Base-by-base conservation (phyloP, 2,113 vertebrate species). In the Mugil cephalus region DNA sequence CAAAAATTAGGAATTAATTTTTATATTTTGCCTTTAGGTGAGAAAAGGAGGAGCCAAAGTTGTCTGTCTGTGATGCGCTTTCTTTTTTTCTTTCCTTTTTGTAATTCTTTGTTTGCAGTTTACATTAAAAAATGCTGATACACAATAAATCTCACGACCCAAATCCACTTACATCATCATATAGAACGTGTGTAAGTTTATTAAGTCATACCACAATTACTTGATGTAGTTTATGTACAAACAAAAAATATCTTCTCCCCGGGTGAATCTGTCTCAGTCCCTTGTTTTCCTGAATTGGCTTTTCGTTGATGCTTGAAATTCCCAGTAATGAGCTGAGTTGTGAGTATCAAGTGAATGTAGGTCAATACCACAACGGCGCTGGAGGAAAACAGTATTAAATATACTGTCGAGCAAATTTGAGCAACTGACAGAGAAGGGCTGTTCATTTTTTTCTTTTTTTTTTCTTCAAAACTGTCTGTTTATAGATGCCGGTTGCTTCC, bases 1-100 rank as follows among this genome's bases (percentile, higher is more conserved):
- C 59, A 69, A 80, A 77, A 43, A 69, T 77, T 46, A 56, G 17
- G 74, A 64, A 79, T 66, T 55, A 40, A 45, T 74, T 79, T 66
- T 77, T n/a, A n/a, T n/a, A n/a, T 58, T 74, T 46, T 35, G 17
- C 53, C 19, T 61, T 78, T n/a, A 54, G 46, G 67, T 48, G 56
- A 58, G 39, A 47, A 48, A 10, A 30, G 10, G 46, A 56, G 59
- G 14, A 39, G 38, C 21, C 34, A 14, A 2, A 24, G 8, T 38
- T 82, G 58, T 77, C 66, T 68, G 69, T 61, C 73, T 63, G 42
- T 30, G 17, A 65, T 54, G 48, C 10, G 18, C 13, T 59, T n/a
- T 50, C 14, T 15, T 55, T 55, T 21, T 10, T 64, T 4, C 5
- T 30, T 30, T 55, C 55, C 38, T 52, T 45, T 4, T 19, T 74